phyloP scores from a whole-genome alignment of 2,797 vertebrate genomes.

The Xenops minutus region DNA sequence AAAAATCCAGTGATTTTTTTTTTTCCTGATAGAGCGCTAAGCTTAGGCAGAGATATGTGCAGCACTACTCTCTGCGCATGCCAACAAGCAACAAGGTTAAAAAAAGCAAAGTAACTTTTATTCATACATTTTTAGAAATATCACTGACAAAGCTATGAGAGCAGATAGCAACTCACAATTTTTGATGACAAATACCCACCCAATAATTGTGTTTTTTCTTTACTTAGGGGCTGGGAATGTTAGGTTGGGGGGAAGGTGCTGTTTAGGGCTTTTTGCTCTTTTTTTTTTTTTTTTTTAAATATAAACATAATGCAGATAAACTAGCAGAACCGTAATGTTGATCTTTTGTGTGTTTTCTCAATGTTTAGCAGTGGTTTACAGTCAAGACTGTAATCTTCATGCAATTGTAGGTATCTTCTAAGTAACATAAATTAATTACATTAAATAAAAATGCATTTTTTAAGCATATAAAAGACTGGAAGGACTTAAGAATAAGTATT shows the following conservation, averaged over 20 bases:
- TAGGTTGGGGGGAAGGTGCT: not conserved
- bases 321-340: not conserved
- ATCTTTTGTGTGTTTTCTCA: not conserved
- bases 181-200: not conserved
- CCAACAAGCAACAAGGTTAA: not conserved
- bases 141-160: not conserved
- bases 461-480: not conserved
- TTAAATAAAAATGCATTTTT: not conserved
- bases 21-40: not conserved
- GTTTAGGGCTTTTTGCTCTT: not conserved
- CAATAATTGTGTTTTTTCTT: not conserved
- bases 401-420: not conserved
- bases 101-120: not conserved
- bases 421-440: not conserved
- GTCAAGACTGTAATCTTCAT: not conserved
- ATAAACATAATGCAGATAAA: not conserved
- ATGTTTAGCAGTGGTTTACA: not conserved
- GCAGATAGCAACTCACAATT: not conserved
- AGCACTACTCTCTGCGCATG: not conserved
- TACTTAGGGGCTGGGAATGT: accelerated
- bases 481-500: not conserved
- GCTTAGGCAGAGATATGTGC: not conserved
- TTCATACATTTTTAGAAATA: not conserved
- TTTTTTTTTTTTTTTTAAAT: too few relatives aligned
- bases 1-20: not conserved